A percentile compares a stretch with the other conserved stretches of the same genome.
phyloP scores from a whole-genome alignment of 2,113 vertebrate genomes.

The Sclerurus mexicanus region DNA sequence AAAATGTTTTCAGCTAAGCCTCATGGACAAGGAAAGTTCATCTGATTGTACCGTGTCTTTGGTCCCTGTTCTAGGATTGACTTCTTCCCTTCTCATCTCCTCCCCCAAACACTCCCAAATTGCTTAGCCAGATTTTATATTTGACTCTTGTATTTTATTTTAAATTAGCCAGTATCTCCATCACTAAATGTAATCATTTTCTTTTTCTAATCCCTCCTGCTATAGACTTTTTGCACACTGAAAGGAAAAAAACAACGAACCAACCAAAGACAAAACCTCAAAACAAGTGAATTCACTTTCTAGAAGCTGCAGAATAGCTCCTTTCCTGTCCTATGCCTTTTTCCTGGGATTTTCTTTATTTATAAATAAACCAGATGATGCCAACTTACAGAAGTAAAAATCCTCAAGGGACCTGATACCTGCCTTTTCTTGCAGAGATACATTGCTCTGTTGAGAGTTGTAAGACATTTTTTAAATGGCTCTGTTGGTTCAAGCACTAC shows the following conservation, averaged over 20 bases:
- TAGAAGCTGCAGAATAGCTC: neutral
- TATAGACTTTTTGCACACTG: neutral
- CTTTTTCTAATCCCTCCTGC: neutral
- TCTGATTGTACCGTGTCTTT: neutral
- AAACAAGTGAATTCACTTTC: neutral
- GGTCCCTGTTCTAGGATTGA: neutral
- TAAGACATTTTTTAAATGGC: neutral
- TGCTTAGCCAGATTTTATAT: neutral
- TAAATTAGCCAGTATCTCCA: neutral
- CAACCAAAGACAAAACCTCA: neutral
- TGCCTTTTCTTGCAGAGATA: neutral
- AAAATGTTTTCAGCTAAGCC: neutral
- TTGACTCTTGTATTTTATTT: neutral
- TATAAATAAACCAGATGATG: constrained; percentile 7
- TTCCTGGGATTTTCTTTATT: neutral
- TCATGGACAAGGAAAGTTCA: neutral
- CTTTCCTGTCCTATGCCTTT: constrained; percentile 4
- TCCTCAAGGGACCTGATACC: neutral
- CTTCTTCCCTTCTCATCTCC: neutral
- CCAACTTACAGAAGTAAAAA: constrained; percentile 39
- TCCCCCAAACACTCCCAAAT: neutral
- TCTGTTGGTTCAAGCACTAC: neutral
- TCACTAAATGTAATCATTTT: neutral
- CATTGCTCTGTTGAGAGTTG: neutral
- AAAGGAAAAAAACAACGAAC: rapidly evolving